Conservation (phyloP, 2,113 vertebrate species). For the Bubo bubo region DNA sequence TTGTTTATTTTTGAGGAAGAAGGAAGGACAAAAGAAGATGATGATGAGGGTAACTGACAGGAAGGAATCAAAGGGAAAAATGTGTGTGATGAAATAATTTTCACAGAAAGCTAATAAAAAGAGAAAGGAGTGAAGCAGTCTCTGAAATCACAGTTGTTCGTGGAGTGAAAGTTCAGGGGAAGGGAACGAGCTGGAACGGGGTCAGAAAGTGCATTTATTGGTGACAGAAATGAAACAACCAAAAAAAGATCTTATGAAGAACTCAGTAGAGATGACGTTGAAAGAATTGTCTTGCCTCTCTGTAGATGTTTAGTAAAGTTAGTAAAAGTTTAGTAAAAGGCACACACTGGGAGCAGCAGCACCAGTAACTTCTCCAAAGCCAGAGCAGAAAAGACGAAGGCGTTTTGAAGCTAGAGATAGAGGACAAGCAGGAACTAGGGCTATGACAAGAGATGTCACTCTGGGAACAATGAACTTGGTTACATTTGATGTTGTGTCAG, state of each 20-base stretch:
- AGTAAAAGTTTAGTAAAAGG: background rate
- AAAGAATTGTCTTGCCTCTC: background rate
- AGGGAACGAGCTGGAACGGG: accelerated
- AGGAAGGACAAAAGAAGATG: background rate
- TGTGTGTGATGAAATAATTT: background rate
- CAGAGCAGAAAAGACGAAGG: background rate
- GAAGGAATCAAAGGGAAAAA: background rate
- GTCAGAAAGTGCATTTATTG: background rate
- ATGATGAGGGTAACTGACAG: background rate
- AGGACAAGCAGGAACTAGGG: background rate
- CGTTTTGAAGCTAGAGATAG: background rate
- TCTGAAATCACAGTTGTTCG: background rate
- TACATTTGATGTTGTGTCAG: background rate
- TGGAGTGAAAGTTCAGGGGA: background rate
- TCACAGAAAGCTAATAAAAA: background rate
- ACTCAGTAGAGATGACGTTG: background rate
- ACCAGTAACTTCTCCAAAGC: background rate
- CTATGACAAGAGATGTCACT: background rate
- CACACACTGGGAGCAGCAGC: background rate
- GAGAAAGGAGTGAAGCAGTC: background rate
- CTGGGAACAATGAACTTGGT: background rate
- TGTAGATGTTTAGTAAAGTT: background rate
- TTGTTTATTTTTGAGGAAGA: background rate
- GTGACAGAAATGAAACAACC: background rate
- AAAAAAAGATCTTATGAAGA: background rate